Percentiles rank a stretch among this genome's conserved stretches.
Evolutionary conservation across 2,797 vertebrate genomes (phyloP).

Genomic region (Myripristis jacobus): DNA sequence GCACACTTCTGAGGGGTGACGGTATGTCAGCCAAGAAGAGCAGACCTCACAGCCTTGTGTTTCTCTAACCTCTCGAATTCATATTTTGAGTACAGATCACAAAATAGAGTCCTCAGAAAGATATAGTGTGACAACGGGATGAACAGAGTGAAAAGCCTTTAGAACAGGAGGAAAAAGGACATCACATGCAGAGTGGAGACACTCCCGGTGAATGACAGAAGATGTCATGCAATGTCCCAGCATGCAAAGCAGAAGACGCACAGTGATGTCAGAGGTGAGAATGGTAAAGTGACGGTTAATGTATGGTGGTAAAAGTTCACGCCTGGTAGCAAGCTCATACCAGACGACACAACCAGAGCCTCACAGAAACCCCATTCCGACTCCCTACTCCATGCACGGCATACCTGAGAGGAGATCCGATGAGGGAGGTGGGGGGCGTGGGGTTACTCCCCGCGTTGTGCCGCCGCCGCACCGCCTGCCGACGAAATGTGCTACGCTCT

Average conservation of each 20-base stretch:
- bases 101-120: no score
- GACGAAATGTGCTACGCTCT: constrained; percentile 98
- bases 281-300: constrained; percentile 4
- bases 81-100: no score
- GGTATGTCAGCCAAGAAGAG: constrained; percentile 38
- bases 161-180: constrained; percentile 45
- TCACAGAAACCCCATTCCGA: constrained; percentile 12
- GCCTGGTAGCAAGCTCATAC: constrained; percentile 60
- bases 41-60: constrained; percentile 35
- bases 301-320: constrained; percentile 21
- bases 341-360: constrained; percentile 33
- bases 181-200: constrained; percentile 62
- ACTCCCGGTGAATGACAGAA: constrained; percentile 29
- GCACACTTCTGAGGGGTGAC: constrained; percentile 36
- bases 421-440: constrained; percentile 96
- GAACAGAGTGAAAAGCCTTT: constrained; percentile 44
- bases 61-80: no score
- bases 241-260: constrained; percentile 47
- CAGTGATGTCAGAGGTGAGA: constrained; percentile 13
- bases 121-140: constrained; percentile 45
- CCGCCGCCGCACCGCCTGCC: constrained; percentile 97
- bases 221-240: constrained; percentile 36
- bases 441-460: constrained; percentile 99
- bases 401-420: constrained; percentile 99
- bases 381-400: constrained; percentile 70